phyloP scores from a whole-genome alignment of 2,113 vertebrate species.

The Chaenogobius annularis region DNA sequence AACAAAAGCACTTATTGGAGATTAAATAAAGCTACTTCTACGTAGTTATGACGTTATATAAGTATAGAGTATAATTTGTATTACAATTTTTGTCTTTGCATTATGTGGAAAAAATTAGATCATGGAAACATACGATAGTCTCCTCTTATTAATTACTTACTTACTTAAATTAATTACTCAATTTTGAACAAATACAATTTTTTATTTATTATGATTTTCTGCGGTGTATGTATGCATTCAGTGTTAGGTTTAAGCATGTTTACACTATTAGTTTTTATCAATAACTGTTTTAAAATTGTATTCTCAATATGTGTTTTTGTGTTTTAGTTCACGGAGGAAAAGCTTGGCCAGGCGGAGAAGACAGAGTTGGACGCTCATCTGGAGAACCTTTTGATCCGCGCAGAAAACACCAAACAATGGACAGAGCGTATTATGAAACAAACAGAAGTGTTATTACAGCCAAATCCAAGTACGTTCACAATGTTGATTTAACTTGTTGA shows the following conservation, averaged over 20 bases:
- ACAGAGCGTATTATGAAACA: slow-evolving; percentile 97
- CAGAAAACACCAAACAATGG: slow-evolving; percentile 95
- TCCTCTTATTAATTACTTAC: too few species aligned
- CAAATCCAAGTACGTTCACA: slow-evolving; percentile 91
- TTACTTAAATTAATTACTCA: too few species aligned
- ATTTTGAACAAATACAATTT: too few species aligned
- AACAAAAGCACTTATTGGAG: too few species aligned
- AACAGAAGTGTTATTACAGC: slow-evolving; percentile 94
- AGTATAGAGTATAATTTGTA: too few species aligned
- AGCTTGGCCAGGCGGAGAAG: slow-evolving; percentile 96
- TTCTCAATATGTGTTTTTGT: neutral
- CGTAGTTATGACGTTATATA: too few species aligned
- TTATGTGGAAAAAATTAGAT: too few species aligned
- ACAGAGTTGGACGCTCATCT: slow-evolving; percentile 97
- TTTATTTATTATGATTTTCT: too few species aligned
- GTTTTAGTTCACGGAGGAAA: slow-evolving; percentile 95
- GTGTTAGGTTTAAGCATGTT: neutral
- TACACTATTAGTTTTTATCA: neutral
- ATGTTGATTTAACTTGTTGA: neutral
- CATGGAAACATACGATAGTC: too few species aligned
- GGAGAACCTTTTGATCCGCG: slow-evolving; percentile 93
- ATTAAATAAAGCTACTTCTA: too few species aligned
- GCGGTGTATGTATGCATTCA: too few species aligned
- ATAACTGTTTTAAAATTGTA: neutral
- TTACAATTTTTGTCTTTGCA: too few species aligned